phyloP scores from a whole-genome alignment of 2,113 vertebrate genomes.

The Coptodon rendalli region DNA sequence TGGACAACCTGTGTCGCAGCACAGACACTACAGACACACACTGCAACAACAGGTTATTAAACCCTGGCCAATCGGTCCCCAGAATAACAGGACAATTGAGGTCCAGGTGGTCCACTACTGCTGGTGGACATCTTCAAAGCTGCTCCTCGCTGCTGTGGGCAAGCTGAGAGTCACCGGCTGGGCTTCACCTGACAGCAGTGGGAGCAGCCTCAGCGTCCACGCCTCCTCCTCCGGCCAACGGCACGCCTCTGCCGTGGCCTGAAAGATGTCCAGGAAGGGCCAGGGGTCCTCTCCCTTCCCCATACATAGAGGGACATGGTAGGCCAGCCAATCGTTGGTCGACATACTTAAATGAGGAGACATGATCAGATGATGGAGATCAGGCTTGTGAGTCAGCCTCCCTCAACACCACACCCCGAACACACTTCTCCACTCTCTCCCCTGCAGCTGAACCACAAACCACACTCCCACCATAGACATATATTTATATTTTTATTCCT shows the following conservation, averaged over 20 bases:
- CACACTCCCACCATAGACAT: neutral
- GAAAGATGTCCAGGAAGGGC: neutral
- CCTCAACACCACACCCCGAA: neutral
- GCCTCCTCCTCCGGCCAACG: rapidly evolving
- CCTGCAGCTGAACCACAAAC: neutral
- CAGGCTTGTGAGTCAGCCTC: neutral
- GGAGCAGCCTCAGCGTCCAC: rapidly evolving
- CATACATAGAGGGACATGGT: neutral
- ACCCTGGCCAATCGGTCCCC: neutral
- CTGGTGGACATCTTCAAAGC: neutral
- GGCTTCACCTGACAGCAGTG: neutral
- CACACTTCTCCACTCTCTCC: neutral
- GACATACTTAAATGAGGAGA: neutral
- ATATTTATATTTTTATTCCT: neutral
- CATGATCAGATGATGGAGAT: neutral
- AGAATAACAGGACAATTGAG: neutral
- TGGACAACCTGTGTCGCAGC: neutral
- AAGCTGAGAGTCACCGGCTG: neutral
- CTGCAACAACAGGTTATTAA: neutral
- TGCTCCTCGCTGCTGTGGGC: rapidly evolving
- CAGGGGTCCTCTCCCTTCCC: neutral
- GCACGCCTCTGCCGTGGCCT: neutral
- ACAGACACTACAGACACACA: neutral
- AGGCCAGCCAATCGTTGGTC: neutral
- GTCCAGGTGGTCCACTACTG: neutral